A percentile compares a stretch with the other conserved stretches of the same genome.
Conservation (phyloP, 2,888 invertebrate species). For the Empis livida region DNA sequence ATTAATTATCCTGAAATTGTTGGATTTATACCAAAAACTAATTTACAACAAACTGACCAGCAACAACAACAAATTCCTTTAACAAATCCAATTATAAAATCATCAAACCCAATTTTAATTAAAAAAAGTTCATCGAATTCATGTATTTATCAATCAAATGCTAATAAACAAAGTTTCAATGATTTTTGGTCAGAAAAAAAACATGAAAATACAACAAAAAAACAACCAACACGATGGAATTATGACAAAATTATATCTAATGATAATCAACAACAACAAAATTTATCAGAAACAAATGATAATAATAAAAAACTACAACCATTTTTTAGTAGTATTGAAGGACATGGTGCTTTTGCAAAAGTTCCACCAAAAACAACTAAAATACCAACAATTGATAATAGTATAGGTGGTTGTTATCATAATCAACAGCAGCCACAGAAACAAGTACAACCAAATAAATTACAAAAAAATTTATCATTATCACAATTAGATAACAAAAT, state of each 20-base stretch:
- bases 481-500: slow-evolving; percentile 33
- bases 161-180: slow-evolving; percentile 33
- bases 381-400: slow-evolving; percentile 14
- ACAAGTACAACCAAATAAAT: slow-evolving; percentile 13
- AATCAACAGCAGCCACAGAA: slow-evolving; percentile 19
- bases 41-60: slow-evolving; percentile 3
- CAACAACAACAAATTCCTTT: slow-evolving; percentile 4
- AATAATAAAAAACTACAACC: neutral
- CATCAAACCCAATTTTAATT: slow-evolving; percentile 4
- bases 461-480: slow-evolving; percentile 33
- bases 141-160: slow-evolving; percentile 17
- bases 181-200: slow-evolving; percentile 32
- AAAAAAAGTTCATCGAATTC: slow-evolving; percentile 19
- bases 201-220: slow-evolving; percentile 23
- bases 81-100: slow-evolving; percentile 13
- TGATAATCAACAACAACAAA: neutral
- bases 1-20: slow-evolving; percentile 13
- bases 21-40: slow-evolving; percentile 8
- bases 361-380: slow-evolving; percentile 20
- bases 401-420: slow-evolving; percentile 10
- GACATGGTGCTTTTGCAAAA: slow-evolving; percentile 15
- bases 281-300: neutral
- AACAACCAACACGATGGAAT: slow-evolving; percentile 30
- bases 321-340: neutral
- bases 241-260: slow-evolving; percentile 29